Evolutionary conservation across 2,797 vertebrate species (phyloP), one percentile per base, ranked within the genome.

Genomic region (Pempheris klunzingeri): DNA sequence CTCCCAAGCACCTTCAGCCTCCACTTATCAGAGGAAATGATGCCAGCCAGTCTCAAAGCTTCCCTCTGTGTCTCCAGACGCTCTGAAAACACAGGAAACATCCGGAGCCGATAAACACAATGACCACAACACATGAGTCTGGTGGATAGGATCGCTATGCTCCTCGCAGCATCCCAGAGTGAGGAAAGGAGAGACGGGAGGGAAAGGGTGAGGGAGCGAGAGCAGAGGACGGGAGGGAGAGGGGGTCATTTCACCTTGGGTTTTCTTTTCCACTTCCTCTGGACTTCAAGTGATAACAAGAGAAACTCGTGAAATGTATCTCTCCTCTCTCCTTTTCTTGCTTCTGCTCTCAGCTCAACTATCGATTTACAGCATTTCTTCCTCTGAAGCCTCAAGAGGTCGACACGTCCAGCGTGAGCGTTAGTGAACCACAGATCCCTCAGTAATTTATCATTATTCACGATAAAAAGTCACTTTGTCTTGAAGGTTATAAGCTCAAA

Each of bases 21-120:
- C 58, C 77, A 82, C 64, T 87, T 70, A 86, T 91, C 88, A 69
- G 80, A 90, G 82, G 72, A 84, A 84, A 72, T 36, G 47, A 74
- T 80, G 77, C 64, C 85, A 80, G 84, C 26, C 18, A 0, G 58
- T 74, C 80, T 86, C 72, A 82, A 81, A 83, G 87, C 86, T 53
- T 43, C 78, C 65, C 69, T 74, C 77, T 76, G 77, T 81, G 78
- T 82, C 81, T 76, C 80, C 70, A n/a, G 80, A 36, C 43, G 4
- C 65, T 70, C 63, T 38, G 61, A 78, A 53, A 87, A 87, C 67
- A 82, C 71, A 77, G 79, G 85, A 81, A 86, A 91, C 87, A 89
- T 80, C 85, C 87, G 61, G 83, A 71, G 72, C 55, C 2, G 77
- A 89, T 85, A 81, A 89, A 87, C 67, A 77, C 68, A 80, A 60